Percentiles rank a stretch among this genome's conserved stretches.
Evolutionary conservation across 1,140 invertebrate species (phyloP).

Genomic region (Oncopodura yosiiana): DNA sequence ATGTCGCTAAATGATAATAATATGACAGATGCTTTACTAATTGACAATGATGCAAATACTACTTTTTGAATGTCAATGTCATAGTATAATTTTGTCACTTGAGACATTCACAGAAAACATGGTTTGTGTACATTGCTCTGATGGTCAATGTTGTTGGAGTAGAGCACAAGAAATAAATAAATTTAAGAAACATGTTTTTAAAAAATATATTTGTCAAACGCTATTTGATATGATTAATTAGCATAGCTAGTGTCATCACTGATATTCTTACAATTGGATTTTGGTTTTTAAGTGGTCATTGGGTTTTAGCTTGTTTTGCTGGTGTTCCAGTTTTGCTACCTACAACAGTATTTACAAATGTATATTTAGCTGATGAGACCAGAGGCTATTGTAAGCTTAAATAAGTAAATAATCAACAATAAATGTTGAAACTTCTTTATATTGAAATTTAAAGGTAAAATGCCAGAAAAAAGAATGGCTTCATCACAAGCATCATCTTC

Average conservation of each 20-base stretch:
- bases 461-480: too few species aligned
- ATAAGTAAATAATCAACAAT: too few species aligned
- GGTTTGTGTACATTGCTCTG: slow-evolving; percentile 18
- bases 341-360: slow-evolving; percentile 29
- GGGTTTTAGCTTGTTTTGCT: slow-evolving; percentile 16
- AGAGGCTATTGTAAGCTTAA: slow-evolving; percentile 11
- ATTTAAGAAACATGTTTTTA: slow-evolving; percentile 19
- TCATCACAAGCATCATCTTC: too few species aligned
- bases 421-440: too few species aligned
- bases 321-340: slow-evolving; percentile 26
- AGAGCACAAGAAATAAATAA: slow-evolving; percentile 16
- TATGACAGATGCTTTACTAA: too few species aligned
- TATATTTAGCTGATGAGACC: slow-evolving; percentile 23
- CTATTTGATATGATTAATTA: slow-evolving; percentile 24
- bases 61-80: neutral
- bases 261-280: slow-evolving; percentile 15
- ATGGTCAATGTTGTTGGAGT: slow-evolving; percentile 20
- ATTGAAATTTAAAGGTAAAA: too few species aligned
- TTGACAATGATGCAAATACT: neutral
- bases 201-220: slow-evolving; percentile 16
- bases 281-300: slow-evolving; percentile 10
- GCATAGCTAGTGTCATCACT: slow-evolving; percentile 12
- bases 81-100: neutral
- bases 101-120: neutral
- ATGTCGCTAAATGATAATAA: too few species aligned